These are phyloP conservation scores for Serranochromis macrocephalus DNA, from an alignment of 2,113 vertebrate species.

Conservation along the genomic window DNA sequence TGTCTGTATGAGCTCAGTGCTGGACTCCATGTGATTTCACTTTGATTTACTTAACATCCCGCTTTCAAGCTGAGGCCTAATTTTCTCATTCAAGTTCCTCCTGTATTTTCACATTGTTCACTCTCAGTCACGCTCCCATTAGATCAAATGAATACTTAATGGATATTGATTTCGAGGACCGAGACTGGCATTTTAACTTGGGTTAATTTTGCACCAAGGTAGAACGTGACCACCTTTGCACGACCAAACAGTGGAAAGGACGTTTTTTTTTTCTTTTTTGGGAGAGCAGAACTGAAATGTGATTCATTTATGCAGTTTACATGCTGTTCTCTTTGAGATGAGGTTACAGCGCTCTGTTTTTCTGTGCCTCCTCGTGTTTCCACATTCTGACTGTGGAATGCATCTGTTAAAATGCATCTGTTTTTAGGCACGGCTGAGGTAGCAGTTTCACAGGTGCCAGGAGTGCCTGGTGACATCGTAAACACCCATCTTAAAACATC, in stretches of 20 bases:
- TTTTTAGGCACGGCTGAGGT: not conserved
- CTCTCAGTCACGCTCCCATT: not conserved
- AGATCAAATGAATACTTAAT: constrained; percentile 26
- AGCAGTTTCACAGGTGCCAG: not conserved
- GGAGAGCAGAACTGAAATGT: not conserved
- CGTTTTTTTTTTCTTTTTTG: not conserved
- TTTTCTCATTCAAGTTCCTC: constrained; percentile 15
- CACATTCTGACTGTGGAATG: not conserved
- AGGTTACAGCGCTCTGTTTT: not conserved
- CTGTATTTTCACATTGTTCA: constrained; percentile 10
- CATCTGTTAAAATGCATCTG: not conserved
- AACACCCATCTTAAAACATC: not conserved
- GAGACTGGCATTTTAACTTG: not conserved
- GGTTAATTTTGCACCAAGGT: constrained; percentile 6
- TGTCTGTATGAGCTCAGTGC: not conserved
- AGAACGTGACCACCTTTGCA: not conserved
- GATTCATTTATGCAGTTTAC: not conserved
- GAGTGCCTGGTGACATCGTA: not conserved
- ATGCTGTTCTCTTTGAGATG: not conserved
- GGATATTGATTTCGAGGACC: constrained; percentile 21
- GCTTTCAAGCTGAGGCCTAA: not conserved
- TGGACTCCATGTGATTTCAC: not conserved
- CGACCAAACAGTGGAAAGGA: not conserved
- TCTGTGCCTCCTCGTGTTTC: not conserved
- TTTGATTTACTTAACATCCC: constrained; percentile 14